Conservation (phyloP, 1,140 invertebrate species). For the Caenorhabditis brenneri region DNA sequence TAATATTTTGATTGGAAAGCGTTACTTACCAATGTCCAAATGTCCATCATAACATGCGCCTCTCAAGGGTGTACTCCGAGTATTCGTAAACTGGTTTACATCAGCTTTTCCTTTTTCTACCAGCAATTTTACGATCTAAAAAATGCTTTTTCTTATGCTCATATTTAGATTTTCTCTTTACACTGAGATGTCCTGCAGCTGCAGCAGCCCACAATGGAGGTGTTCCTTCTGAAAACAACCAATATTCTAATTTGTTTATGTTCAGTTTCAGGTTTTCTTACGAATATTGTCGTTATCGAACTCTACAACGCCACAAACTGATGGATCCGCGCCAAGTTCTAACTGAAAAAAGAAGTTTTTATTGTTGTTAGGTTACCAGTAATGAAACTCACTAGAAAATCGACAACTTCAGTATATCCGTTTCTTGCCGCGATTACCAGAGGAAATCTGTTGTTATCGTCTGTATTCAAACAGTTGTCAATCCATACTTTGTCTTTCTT, state of each 20-base stretch:
- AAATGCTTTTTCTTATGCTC: conserved; percentile 72
- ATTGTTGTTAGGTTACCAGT: not conserved
- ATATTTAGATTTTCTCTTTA: not conserved
- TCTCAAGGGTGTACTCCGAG: conserved; percentile 83
- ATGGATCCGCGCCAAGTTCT: conserved; percentile 82
- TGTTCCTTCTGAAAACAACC: conserved; percentile 56
- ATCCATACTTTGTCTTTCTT: not conserved
- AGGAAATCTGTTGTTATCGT: conserved; percentile 72
- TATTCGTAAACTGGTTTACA: conserved; percentile 84
- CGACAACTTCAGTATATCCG: conserved; percentile 83
- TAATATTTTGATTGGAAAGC: not conserved
- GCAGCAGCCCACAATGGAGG: conserved; percentile 66
- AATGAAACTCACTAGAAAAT: conserved; percentile 76
- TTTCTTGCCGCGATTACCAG: conserved; percentile 85
- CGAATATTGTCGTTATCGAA: conserved; percentile 66
- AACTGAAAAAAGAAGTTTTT: conserved; percentile 73
- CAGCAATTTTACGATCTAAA: conserved; percentile 66
- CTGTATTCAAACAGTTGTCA: conserved; percentile 21
- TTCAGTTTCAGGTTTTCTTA: too few species aligned
- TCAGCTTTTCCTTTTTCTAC: conserved; percentile 75
- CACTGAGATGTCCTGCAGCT: conserved; percentile 72
- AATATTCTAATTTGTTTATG: not conserved
- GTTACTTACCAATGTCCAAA: conserved; percentile 77
- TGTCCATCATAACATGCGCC: conserved; percentile 81
- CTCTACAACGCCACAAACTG: conserved; percentile 77